A percentile compares a stretch with the other conserved stretches of the same genome.
phyloP scores from a whole-genome alignment of 92 coral and sea anemone species.

The Umimayanthus chanpuru region DNA sequence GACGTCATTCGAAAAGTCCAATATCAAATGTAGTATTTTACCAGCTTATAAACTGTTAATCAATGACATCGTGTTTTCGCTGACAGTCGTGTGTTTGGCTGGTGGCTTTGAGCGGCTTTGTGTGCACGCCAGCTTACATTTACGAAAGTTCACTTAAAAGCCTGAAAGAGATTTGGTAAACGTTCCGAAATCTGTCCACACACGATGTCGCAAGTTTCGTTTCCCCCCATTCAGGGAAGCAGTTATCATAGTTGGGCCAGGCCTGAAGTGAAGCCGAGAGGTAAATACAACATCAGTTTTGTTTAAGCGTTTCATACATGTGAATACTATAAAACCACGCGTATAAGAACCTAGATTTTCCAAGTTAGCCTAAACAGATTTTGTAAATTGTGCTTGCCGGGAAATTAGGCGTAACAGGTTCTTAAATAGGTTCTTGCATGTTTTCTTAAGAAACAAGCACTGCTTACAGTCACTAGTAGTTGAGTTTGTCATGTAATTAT shows the following conservation, averaged over 20 bases:
- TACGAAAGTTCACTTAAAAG: not conserved
- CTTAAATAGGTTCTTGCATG: too few relatives aligned
- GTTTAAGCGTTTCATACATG: not conserved
- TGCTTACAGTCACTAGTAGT: too few relatives aligned
- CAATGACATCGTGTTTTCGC: not conserved
- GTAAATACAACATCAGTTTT: not conserved
- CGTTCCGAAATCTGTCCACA: not conserved
- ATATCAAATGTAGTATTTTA: too few relatives aligned
- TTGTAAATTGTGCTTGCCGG: too few relatives aligned
- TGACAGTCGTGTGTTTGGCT: not conserved
- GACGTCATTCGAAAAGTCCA: not conserved
- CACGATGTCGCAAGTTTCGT: not conserved
- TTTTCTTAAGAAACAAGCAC: too few relatives aligned
- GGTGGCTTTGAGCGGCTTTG: not conserved
- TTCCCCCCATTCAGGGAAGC: not conserved
- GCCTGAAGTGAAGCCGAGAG: not conserved
- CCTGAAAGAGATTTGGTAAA: not conserved
- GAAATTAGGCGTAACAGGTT: too few relatives aligned
- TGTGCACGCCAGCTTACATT: not conserved
- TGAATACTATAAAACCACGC: too few relatives aligned
- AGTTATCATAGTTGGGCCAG: not conserved
- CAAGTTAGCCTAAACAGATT: too few relatives aligned
- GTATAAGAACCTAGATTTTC: too few relatives aligned
- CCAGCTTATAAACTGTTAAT: not conserved
- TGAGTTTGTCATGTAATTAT: too few relatives aligned